These are phyloP conservation scores for Gastracanthus pulcherrimus DNA, from an alignment of 2,888 invertebrate species.

Conservation along the genomic window DNA sequence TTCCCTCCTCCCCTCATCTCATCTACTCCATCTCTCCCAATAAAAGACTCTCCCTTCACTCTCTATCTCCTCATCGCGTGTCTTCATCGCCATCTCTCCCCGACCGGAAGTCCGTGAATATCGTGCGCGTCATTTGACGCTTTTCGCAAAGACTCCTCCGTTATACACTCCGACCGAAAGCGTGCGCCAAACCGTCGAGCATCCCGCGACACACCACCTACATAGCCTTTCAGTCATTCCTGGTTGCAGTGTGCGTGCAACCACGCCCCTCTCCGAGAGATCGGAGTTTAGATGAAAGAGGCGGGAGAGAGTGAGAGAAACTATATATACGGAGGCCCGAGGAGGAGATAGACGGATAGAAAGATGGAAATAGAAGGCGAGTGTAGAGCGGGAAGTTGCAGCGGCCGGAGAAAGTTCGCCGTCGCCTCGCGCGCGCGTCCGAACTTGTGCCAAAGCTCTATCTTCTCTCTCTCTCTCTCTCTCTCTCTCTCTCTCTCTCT, in stretches of 20 bases:
- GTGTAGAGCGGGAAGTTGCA: conserved; percentile 18
- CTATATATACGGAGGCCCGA: not conserved
- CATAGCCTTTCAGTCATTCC: not conserved
- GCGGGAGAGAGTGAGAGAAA: conserved; percentile 2
- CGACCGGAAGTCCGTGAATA: conserved; percentile 1
- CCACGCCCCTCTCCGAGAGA: conserved; percentile 24
- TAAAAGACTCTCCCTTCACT: no score
- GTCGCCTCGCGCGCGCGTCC: conserved; percentile 11
- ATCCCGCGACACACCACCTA: not conserved
- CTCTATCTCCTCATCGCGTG: no score
- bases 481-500: not conserved
- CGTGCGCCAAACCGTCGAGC: no score
- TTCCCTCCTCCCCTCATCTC: no score
- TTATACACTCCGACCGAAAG: no score
- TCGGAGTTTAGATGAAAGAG: conserved; percentile 16
- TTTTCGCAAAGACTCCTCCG: no score
- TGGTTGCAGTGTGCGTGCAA: not conserved
- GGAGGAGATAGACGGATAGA: conserved; percentile 17
- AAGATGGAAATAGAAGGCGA: conserved; percentile 44
- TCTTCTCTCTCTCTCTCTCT: not conserved
- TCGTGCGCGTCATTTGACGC: not conserved
- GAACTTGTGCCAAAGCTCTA: conserved; percentile 30
- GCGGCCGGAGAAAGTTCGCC: conserved; percentile 31
- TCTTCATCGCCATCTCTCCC: no score
- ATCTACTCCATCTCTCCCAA: no score